Evolutionary conservation across 30 jellyfish, hydroid and myxozoan genomes (phyloP).

Genomic region (Pelagia noctiluca): DNA sequence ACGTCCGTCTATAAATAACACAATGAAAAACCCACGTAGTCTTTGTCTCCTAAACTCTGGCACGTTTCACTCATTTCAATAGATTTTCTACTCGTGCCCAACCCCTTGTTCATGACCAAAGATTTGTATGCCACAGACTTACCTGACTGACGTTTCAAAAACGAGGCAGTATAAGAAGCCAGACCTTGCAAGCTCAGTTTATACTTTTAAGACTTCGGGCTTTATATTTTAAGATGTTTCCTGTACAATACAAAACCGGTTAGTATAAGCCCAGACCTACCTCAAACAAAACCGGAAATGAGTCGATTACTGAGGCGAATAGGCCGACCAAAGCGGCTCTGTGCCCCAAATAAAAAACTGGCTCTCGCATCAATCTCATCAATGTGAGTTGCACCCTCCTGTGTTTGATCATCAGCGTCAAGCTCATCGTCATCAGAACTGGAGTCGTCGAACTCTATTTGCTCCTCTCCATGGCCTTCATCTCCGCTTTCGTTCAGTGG

Average conservation of each 20-base stretch:
- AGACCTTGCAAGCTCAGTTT: too few species aligned
- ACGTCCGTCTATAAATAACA: too few species aligned
- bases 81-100: too few species aligned
- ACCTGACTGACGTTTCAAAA: too few species aligned
- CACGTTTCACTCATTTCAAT: too few species aligned
- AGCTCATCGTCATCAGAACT: constrained; percentile 35
- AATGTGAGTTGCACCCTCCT: constrained; percentile 46
- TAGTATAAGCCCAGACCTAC: constrained; percentile 12
- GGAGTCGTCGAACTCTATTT: constrained; percentile 32
- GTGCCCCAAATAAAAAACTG: constrained; percentile 34
- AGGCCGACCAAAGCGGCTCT: constrained; percentile 53
- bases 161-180: too few species aligned
- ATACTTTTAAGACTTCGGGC: too few species aligned
- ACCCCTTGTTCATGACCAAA: too few species aligned
- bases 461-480: constrained; percentile 37
- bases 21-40: too few species aligned
- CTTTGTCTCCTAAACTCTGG: too few species aligned
- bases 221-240: too few species aligned
- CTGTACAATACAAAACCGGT: constrained; percentile 1
- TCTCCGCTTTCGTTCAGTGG: constrained; percentile 24
- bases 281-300: constrained; percentile 38
- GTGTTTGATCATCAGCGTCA: constrained; percentile 24
- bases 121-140: constrained; percentile 23
- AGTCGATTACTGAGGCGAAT: constrained; percentile 54
- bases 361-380: constrained; percentile 21